Percentiles rank a stretch among this genome's conserved stretches.
phyloP scores from a whole-genome alignment of 2,113 vertebrate species.

The Corydoras sp. region DNA sequence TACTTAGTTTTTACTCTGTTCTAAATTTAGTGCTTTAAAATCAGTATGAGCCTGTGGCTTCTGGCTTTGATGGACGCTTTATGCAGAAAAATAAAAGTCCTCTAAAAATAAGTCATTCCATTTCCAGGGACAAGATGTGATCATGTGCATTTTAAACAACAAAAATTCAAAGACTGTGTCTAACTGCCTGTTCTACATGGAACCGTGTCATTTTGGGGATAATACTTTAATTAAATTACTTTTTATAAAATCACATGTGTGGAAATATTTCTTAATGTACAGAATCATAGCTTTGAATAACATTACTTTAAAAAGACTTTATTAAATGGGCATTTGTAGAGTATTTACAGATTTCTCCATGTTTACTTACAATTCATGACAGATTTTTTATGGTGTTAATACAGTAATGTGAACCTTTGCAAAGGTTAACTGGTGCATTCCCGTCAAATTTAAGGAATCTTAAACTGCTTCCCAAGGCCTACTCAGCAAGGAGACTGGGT shows the following conservation, averaged over 20 bases:
- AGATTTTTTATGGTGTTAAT: slow-evolving; percentile 30
- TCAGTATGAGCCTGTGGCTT: too few relatives aligned
- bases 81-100: too few relatives aligned
- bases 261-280: slow-evolving; percentile 3
- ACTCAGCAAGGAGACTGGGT: background rate
- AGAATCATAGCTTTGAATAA: slow-evolving; percentile 3
- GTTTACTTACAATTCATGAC: slow-evolving; percentile 43
- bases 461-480: slow-evolving; percentile 5
- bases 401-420: slow-evolving; percentile 33
- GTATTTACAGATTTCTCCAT: slow-evolving; percentile 66
- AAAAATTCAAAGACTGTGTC: too few relatives aligned
- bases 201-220: too few relatives aligned
- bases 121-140: too few relatives aligned
- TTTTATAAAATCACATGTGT: background rate
- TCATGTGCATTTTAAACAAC: too few relatives aligned
- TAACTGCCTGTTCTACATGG: too few relatives aligned
- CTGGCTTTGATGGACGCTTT: too few relatives aligned
- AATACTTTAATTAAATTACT: background rate
- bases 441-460: slow-evolving; percentile 2
- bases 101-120: too few relatives aligned
- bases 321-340: slow-evolving; percentile 63
- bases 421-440: slow-evolving; percentile 44
- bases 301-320: slow-evolving; percentile 58
- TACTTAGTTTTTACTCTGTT: too few relatives aligned
- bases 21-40: too few relatives aligned